Conservation (phyloP, 2,888 invertebrate species). For the Xylocampa areola region DNA sequence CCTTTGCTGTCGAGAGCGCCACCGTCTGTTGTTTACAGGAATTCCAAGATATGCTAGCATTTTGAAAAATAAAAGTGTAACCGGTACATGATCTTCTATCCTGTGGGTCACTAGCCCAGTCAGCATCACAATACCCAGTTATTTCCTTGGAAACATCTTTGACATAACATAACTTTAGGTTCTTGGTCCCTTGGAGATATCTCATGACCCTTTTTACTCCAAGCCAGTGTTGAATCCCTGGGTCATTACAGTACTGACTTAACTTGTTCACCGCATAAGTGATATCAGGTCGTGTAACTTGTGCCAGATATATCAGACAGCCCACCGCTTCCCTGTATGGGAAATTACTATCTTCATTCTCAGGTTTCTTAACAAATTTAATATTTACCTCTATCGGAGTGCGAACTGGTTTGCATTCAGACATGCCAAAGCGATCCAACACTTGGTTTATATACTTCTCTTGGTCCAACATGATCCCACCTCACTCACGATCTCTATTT, state of each 20-base stretch:
- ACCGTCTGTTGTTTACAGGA: no score
- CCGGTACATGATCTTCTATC: no score
- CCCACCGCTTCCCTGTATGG: not conserved
- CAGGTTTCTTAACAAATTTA: not conserved
- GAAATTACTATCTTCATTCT: not conserved
- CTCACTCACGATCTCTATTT: slow-evolving; percentile 1
- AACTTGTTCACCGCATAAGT: not conserved
- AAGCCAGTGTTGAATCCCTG: slow-evolving; percentile 4
- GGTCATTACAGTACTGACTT: slow-evolving; percentile 4
- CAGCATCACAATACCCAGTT: no score
- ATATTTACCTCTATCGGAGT: slow-evolving; percentile 7
- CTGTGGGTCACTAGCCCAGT: no score
- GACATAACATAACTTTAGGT: not conserved
- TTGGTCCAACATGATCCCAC: slow-evolving; percentile 7
- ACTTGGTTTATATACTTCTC: slow-evolving; percentile 1
- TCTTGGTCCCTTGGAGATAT: slow-evolving; percentile 1
- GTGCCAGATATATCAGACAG: not conserved
- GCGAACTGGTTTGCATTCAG: not conserved
- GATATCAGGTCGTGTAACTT: not conserved
- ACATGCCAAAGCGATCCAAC: slow-evolving; percentile 1
- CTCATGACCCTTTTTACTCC: no score
- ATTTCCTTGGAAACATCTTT: slow-evolving; percentile 3
- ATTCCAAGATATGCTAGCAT: not conserved
- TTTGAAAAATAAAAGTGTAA: no score
- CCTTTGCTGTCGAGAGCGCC: no score